phyloP scores from a whole-genome alignment of 2,888 invertebrate species.

The Apotomis turbidana region DNA sequence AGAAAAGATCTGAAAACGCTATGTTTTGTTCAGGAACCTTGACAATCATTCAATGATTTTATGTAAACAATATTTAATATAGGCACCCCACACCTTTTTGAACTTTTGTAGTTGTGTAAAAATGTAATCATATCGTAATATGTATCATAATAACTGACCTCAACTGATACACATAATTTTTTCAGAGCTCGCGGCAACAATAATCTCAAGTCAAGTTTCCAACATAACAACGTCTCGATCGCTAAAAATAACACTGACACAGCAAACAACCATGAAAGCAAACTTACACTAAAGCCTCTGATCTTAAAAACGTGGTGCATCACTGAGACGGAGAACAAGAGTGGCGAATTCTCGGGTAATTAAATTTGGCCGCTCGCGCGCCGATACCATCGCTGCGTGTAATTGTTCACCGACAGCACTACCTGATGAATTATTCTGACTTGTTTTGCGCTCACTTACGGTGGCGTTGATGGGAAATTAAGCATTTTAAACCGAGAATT shows the following conservation, averaged over 20 bases:
- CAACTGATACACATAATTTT: not conserved
- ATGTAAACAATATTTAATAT: too few relatives aligned
- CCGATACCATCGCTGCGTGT: constrained; percentile 67
- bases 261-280: too few relatives aligned
- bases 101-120: too few relatives aligned
- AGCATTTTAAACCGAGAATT: constrained; percentile 49
- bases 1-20: too few relatives aligned
- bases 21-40: too few relatives aligned
- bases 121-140: too few relatives aligned
- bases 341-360: constrained; percentile 71
- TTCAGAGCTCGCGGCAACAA: constrained; percentile 17
- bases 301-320: constrained; percentile 48
- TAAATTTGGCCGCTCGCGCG: constrained; percentile 68
- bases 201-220: not conserved
- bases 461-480: constrained; percentile 55
- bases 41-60: too few relatives aligned
- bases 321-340: constrained; percentile 52
- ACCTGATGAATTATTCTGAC: constrained; percentile 60
- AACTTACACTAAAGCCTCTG: too few relatives aligned
- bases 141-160: not conserved
- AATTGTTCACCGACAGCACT: constrained; percentile 56
- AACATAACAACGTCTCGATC: too few relatives aligned
- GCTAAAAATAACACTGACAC: too few relatives aligned
- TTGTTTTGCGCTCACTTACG: constrained; percentile 47
- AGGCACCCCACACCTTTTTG: too few relatives aligned